Conservation (phyloP, 2,113 vertebrate species). For the Callospermophilus lateralis region DNA sequence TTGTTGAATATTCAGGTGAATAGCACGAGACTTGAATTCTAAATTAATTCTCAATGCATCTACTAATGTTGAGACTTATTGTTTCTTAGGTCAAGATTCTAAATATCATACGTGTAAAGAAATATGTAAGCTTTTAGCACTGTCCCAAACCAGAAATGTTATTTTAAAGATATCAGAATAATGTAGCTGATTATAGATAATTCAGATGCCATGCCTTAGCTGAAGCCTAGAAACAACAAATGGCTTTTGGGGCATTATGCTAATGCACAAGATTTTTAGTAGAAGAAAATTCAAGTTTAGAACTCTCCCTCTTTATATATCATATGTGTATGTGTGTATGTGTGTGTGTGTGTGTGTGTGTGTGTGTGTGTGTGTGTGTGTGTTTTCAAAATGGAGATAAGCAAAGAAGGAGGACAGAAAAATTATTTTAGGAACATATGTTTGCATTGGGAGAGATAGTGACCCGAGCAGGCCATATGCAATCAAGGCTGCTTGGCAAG, state of each 20-base stretch:
- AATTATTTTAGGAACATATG: neutral
- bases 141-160: neutral
- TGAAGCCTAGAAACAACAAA: neutral
- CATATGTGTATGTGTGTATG: neutral
- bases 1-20: neutral
- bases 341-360: neutral
- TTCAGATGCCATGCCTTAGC: neutral
- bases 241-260: neutral
- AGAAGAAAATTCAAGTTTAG: neutral
- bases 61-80: neutral
- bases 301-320: neutral
- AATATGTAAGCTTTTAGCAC: neutral
- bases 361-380: neutral
- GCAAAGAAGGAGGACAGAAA: neutral
- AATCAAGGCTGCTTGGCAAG: neutral
- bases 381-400: neutral
- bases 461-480: neutral
- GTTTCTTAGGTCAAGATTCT: neutral
- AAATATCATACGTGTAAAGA: neutral
- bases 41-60: neutral
- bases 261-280: neutral
- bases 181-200: neutral
- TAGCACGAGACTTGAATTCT: neutral
- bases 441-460: neutral
- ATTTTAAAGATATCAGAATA: neutral